phyloP scores from a whole-genome alignment of 1,140 invertebrate species.

The Drosophila ficusphila region DNA sequence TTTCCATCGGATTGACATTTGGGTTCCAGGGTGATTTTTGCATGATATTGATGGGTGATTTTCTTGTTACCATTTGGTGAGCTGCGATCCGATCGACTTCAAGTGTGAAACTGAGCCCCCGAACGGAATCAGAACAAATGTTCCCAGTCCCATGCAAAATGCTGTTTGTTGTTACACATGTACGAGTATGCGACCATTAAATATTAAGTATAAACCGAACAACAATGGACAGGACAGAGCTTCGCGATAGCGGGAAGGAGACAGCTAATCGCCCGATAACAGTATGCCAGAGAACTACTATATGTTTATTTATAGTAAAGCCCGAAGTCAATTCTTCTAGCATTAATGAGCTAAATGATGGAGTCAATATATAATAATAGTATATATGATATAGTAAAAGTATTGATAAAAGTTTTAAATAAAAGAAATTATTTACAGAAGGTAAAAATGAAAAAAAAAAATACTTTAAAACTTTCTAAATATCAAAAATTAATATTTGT shows the following conservation, averaged over 20 bases:
- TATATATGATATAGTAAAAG: too few relatives aligned
- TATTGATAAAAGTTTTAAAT: too few relatives aligned
- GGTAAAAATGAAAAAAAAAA: too few relatives aligned
- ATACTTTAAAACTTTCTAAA: too few relatives aligned
- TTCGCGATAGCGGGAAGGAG: conserved; percentile 40
- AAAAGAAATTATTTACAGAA: too few relatives aligned
- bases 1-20: conserved; percentile 34
- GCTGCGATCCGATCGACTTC: conserved; percentile 60
- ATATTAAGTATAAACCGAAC: conserved; percentile 64
- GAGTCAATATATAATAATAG: too few relatives aligned
- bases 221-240: conserved; percentile 35
- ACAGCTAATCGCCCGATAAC: conserved; percentile 38
- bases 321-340: background rate
- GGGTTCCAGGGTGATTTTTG: conserved; percentile 1
- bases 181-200: conserved; percentile 49
- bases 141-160: conserved; percentile 65
- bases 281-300: conserved; percentile 6
- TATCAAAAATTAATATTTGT: too few relatives aligned
- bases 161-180: conserved; percentile 52
- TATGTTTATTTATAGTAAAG: background rate
- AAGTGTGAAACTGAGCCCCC: conserved; percentile 59
- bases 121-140: conserved; percentile 61
- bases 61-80: conserved; percentile 23
- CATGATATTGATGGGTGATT: conserved; percentile 10
- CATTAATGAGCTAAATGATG: background rate